These are phyloP conservation scores for Styela plicata DNA, from an alignment of 23 tunicate species.

Conservation along the genomic window DNA sequence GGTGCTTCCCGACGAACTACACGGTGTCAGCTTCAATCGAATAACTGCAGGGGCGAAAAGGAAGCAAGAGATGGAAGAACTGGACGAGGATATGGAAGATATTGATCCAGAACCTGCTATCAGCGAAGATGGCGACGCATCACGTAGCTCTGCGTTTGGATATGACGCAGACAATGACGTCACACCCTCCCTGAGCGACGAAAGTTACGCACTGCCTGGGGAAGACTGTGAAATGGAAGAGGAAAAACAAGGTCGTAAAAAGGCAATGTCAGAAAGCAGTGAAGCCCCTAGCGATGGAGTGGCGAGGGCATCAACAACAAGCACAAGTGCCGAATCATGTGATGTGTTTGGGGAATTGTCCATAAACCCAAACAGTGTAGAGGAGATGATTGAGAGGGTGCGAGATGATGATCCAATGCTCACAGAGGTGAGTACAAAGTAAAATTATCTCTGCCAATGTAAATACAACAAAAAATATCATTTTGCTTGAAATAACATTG, in stretches of 20 bases:
- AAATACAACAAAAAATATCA: too few species aligned
- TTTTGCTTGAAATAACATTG: too few species aligned
- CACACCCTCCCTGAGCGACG: conserved; percentile 44
- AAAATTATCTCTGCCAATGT: too few species aligned
- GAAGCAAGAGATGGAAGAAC: conserved; percentile 25
- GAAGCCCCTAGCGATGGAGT: conserved; percentile 19
- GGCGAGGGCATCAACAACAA: conserved; percentile 34
- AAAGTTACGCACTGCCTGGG: conserved; percentile 20
- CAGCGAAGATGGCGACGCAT: conserved; percentile 14
- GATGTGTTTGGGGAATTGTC: conserved; percentile 92
- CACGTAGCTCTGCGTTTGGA: conserved; percentile 33
- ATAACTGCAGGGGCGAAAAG: conserved; percentile 73
- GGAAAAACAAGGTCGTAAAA: conserved; percentile 16
- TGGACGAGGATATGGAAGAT: neutral
- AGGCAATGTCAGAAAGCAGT: conserved; percentile 30
- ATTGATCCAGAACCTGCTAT: conserved; percentile 23
- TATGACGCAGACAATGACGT: conserved; percentile 56
- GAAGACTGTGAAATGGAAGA: conserved; percentile 8
- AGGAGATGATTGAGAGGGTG: conserved; percentile 67
- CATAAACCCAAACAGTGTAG: conserved; percentile 83
- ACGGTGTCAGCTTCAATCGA: conserved; percentile 64
- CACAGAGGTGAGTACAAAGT: conserved; percentile 70
- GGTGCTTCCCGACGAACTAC: conserved; percentile 67
- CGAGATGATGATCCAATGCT: conserved; percentile 70
- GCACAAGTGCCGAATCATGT: conserved; percentile 84